Conservation (phyloP, 2,888 invertebrate species). For the Trichacis sp. region DNA sequence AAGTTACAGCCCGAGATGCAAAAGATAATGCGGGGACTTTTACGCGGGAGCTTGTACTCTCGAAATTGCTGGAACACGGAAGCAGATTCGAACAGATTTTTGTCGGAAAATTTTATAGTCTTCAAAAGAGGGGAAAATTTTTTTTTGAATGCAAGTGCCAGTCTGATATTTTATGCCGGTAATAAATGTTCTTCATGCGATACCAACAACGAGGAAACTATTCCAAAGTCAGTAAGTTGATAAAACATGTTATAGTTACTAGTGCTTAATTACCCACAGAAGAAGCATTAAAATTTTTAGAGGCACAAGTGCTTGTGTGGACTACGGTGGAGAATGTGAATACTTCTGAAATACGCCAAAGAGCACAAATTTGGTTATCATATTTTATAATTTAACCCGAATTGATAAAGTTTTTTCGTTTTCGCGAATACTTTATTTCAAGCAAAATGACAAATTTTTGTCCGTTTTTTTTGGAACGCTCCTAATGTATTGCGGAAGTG, state of each 20-base stretch:
- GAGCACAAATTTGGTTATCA: too few species aligned
- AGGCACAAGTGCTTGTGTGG: too few species aligned
- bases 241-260: not conserved
- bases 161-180: not conserved
- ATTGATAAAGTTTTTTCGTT: too few species aligned
- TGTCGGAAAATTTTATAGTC: too few species aligned
- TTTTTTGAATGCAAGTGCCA: too few species aligned
- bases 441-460: not conserved
- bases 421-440: too few species aligned
- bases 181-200: not conserved
- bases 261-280: not conserved
- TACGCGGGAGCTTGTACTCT: conserved; percentile 23
- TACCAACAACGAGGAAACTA: not conserved
- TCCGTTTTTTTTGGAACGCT: not conserved
- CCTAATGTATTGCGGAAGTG: not conserved
- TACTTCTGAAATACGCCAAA: too few species aligned
- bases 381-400: too few species aligned
- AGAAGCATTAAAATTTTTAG: not conserved
- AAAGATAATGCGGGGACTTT: conserved; percentile 25
- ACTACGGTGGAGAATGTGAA: too few species aligned
- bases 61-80: conserved; percentile 19
- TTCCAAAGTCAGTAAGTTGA: not conserved
- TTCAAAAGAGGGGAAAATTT: too few species aligned
- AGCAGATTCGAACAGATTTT: conserved; percentile 1
- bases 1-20: conserved; percentile 26